Base-by-base conservation (phyloP, 2,113 vertebrate species). In the Manacus vitellinus region DNA sequence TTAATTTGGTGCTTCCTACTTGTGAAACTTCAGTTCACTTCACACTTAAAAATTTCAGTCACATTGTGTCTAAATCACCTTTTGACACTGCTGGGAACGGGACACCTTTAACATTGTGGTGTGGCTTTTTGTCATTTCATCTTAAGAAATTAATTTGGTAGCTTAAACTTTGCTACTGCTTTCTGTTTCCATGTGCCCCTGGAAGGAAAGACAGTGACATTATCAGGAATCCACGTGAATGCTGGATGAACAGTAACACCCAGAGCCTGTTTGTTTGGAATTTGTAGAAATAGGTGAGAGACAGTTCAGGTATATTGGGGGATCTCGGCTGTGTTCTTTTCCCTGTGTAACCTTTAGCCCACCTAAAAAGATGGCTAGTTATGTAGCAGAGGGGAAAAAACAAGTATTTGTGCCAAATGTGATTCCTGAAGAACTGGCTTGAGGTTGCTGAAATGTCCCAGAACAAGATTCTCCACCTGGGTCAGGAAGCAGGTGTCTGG, bases 401-500 rank as follows among this genome's bases (percentile, higher is more conserved):
- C 91, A 97, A 95, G 35, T 95, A 61, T 81, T 95, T 94, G 84
- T 95, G 94, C 93, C 94, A 95, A 87, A 72, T 54, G 61, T 14
- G 47, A 85, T 89, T 89, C 84, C 66, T 91, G 4, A 94, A 95
- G 84, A 75, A 66, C 39, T 95, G 91, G 86, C 65, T 52, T 91
- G 59, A 30, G 28, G 17, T 44, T 92, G 76, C 52, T 87, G 80
- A 87, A 92, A 68, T 85, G 73, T 95, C 73, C 47, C 47, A 75
- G 70, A 76, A 85, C 56, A 78, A 66, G 75, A 37, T n/a, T 92
- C 59, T 74, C 39, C 65, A 94, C 95, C 91, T 95, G 78, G 47
- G 17, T 94, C 93, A 91, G 95, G 94, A 97, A 95, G 70, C 93
- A 95, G 93, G 61, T 94, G 89, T 75, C 47, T 91, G 76, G n/a